Percentiles rank a stretch among this genome's conserved stretches.
These are phyloP conservation scores for Rhabdophis nuchalis DNA, from an alignment of 2,797 vertebrate genomes.

Conservation along the genomic window DNA sequence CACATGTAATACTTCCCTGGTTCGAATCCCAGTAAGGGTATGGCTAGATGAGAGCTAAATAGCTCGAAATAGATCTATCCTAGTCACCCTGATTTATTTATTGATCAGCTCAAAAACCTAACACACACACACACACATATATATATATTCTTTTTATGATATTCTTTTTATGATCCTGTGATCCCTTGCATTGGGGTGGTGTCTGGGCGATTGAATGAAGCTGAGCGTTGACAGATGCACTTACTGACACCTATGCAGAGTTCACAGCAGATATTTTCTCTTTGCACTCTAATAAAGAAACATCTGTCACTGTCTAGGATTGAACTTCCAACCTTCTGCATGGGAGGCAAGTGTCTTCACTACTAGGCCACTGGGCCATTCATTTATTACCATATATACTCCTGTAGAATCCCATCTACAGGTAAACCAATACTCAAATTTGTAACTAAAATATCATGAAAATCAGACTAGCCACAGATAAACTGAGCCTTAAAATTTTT, in stretches of 20 bases:
- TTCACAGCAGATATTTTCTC: neutral
- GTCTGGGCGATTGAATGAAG: neutral
- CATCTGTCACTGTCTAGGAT: neutral
- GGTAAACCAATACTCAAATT: neutral
- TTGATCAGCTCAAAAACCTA: no score
- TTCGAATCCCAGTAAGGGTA: no score
- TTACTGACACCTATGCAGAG: neutral
- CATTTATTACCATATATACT: neutral
- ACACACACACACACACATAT: no score
- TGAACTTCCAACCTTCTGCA: neutral
- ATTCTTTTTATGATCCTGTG: neutral
- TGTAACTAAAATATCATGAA: neutral
- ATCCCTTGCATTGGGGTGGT: neutral
- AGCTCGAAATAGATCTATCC: no score
- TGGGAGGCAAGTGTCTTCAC: neutral
- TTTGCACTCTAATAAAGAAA: neutral
- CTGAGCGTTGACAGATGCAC: neutral
- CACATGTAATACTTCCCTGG: no score
- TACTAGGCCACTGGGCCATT: neutral
- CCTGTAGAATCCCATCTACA: neutral
- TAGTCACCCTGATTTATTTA: no score
- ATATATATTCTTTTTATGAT: no score
- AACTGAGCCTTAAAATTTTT: neutral
- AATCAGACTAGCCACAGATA: neutral
- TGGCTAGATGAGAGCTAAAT: no score